A percentile compares a stretch with the other conserved stretches of the same genome.
Conservation (phyloP, 1,140 invertebrate genomes). For the Drosophila virilis region DNA sequence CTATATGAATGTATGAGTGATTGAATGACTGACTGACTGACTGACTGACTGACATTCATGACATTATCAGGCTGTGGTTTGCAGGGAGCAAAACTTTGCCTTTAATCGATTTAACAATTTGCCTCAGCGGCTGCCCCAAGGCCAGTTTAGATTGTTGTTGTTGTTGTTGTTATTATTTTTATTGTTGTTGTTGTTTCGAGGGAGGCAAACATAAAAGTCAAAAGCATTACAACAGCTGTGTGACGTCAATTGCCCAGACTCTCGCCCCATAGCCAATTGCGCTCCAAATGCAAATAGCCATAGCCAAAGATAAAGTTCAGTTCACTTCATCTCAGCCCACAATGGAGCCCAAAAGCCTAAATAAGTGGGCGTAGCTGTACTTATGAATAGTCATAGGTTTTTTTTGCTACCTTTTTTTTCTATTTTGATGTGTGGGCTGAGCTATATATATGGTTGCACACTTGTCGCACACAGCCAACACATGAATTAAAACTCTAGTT, state of each 20-base stretch:
- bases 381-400: background rate
- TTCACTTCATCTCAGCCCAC: conserved; percentile 4
- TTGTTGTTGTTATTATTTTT: background rate
- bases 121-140: conserved; percentile 39
- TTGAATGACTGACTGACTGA: conserved; percentile 48
- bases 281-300: conserved; percentile 5
- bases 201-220: conserved; percentile 70
- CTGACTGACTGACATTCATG: conserved; percentile 28
- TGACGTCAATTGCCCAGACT: conserved; percentile 67
- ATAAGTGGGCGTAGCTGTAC: conserved; percentile 9
- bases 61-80: conserved; percentile 62
- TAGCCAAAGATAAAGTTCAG: conserved; percentile 12
- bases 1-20: conserved; percentile 23
- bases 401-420: background rate
- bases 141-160: conserved; percentile 26
- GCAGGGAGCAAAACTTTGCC: conserved; percentile 50
- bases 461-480: background rate
- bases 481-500: background rate
- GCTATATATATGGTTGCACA: background rate
- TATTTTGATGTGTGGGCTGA: background rate
- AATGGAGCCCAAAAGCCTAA: background rate
- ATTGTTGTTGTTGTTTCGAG: conserved; percentile 39
- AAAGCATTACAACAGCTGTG: conserved; percentile 53
- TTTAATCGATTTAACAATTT: conserved; percentile 79
- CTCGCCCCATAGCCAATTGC: background rate